Conservation (phyloP, 2,888 invertebrate species). For the Gisinianus flammeolus region DNA sequence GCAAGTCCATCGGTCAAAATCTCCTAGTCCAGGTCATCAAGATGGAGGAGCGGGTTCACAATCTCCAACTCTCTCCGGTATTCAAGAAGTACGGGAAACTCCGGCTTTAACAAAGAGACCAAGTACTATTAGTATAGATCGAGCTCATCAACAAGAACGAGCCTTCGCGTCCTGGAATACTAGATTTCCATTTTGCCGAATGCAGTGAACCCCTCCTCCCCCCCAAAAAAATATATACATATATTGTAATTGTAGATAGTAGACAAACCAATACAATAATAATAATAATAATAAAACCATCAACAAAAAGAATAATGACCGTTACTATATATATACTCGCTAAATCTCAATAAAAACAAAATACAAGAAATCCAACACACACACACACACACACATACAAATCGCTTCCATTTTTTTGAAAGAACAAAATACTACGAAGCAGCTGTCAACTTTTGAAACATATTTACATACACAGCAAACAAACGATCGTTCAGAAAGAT, state of each 20-base stretch:
- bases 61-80: neutral
- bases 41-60: conserved; percentile 44
- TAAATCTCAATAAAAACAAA: no score
- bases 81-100: neutral
- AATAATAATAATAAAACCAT: neutral
- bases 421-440: no score
- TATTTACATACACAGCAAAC: no score
- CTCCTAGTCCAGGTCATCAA: conserved; percentile 46
- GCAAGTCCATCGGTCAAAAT: conserved; percentile 49
- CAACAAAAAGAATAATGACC: no score
- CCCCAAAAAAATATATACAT: no score
- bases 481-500: no score
- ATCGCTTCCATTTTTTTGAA: no score
- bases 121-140: conserved; percentile 49
- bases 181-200: conserved; percentile 50
- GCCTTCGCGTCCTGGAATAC: conserved; percentile 49
- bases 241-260: no score
- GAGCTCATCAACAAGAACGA: conserved; percentile 48
- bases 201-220: neutral
- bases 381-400: no score
- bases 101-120: conserved; percentile 38
- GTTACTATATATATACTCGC: no score
- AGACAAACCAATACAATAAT: neutral
- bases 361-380: no score
- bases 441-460: no score